Evolutionary conservation across 2,797 vertebrate species (phyloP).

Genomic region (Anas bernieri): DNA sequence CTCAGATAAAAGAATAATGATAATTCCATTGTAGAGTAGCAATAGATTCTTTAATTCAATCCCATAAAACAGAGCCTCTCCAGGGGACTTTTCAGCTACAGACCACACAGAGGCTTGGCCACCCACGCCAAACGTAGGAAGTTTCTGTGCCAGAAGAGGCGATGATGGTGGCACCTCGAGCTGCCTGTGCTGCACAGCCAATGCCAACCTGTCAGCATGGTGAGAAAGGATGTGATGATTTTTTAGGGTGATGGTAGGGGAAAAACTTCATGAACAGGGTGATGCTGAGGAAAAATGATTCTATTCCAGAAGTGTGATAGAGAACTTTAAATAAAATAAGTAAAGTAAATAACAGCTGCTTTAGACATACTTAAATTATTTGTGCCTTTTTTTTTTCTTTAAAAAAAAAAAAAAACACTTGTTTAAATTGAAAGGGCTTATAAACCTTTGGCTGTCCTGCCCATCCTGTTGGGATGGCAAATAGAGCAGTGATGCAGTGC

Average conservation of each 20-base stretch:
- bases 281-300: neutral
- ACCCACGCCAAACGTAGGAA: neutral
- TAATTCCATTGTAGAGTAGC: neutral
- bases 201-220: neutral
- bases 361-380: too few relatives aligned
- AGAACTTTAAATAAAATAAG: neutral
- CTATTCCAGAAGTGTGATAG: neutral
- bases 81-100: neutral
- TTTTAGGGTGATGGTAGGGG: neutral
- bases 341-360: neutral
- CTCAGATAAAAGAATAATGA: neutral
- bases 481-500: neutral
- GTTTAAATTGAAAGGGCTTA: neutral
- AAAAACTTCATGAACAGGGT: accelerated
- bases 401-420: too few relatives aligned
- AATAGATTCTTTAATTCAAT: neutral
- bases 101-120: neutral
- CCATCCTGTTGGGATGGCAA: too few relatives aligned
- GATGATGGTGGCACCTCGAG: neutral
- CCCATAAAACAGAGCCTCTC: neutral
- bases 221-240: neutral
- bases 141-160: neutral
- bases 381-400: too few relatives aligned
- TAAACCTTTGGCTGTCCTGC: neutral
- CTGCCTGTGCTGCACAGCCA: accelerated